These are phyloP conservation scores for Delichon dasypus DNA, from an alignment of 2,797 vertebrate genomes.

Conservation along the genomic window DNA sequence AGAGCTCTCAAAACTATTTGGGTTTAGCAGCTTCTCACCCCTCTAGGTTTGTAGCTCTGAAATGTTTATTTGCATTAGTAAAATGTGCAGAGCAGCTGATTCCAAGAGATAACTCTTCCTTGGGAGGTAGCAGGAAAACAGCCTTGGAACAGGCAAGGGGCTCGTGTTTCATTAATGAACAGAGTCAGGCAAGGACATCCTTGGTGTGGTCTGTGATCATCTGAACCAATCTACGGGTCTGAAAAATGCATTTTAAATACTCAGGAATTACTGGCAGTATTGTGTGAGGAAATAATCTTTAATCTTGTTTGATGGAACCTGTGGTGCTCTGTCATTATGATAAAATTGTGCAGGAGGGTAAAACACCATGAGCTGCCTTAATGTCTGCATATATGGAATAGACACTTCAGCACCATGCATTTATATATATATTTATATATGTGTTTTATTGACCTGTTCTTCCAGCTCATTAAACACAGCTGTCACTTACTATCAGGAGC, in stretches of 20 bases:
- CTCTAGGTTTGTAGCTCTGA: background rate
- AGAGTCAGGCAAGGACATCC: background rate
- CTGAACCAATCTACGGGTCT: background rate
- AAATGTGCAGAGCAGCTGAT: background rate
- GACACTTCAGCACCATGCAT: background rate
- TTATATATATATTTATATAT: background rate
- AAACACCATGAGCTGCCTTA: conserved; percentile 3
- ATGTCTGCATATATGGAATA: background rate
- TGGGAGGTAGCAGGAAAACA: background rate
- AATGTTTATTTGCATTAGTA: background rate
- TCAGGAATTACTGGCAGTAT: background rate
- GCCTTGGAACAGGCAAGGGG: background rate
- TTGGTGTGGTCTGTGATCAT: background rate
- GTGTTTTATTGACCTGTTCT: conserved; percentile 35
- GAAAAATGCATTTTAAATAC: background rate
- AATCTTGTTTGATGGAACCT: background rate
- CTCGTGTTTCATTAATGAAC: background rate
- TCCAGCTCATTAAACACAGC: conserved; percentile 38
- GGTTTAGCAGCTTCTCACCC: background rate
- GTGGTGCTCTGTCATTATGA: background rate
- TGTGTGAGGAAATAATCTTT: background rate
- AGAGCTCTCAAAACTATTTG: background rate
- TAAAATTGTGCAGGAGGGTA: background rate
- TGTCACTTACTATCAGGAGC: conserved; percentile 7
- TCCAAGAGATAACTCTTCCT: background rate